Evolutionary conservation across 2,797 vertebrate genomes (phyloP), one percentile per base, ranked within the genome.

Genomic region (Chelidonichthys spinosus): DNA sequence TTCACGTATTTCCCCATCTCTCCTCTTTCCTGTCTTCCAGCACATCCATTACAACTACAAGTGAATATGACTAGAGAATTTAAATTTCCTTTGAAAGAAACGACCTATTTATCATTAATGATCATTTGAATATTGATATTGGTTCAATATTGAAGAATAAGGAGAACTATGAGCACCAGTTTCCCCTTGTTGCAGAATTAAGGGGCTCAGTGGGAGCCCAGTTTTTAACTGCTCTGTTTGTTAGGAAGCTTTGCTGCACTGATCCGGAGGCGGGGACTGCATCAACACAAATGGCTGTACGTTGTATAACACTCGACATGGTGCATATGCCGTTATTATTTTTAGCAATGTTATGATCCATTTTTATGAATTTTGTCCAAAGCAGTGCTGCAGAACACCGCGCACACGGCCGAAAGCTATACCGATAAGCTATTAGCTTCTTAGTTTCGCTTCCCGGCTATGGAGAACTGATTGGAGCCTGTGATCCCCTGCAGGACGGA

Each of bases 401-500:
- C 54, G 6, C 6, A 37, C 25, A 25, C 25, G 25, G 25, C 25
- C 25, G 25, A 25, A 25, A 25, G 25, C 25, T 25, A 70, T 53
- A 74, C 59, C 54, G 49, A 55, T 25, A 74, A 72, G 68, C 55
- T 59, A 56, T 76, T 50, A 63, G 39, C 32, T 55, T 59, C 64
- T 63, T 59, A 40, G 64, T 61, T 63, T 60, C 62, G 65, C 50
- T 78, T 62, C 49, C 61, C 66, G 33, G 44, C 33, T 49, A 42
- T 50, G 17, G 47, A 63, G 55, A 59, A 71, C 50, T 70, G 74
- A 79, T 54, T 62, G 32, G 63, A 85, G 58, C 46, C 37, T 53
- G 42, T 33, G 54, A 83, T 44, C 69, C 67, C 42, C 69, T 81
- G 74, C 35, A 69, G 58, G 46, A 74, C 39, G 55, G 55, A 63